Percentiles rank a stretch among this genome's conserved stretches.
phyloP scores from a whole-genome alignment of 2,888 invertebrate genomes.

The Tigriopus californicus region DNA sequence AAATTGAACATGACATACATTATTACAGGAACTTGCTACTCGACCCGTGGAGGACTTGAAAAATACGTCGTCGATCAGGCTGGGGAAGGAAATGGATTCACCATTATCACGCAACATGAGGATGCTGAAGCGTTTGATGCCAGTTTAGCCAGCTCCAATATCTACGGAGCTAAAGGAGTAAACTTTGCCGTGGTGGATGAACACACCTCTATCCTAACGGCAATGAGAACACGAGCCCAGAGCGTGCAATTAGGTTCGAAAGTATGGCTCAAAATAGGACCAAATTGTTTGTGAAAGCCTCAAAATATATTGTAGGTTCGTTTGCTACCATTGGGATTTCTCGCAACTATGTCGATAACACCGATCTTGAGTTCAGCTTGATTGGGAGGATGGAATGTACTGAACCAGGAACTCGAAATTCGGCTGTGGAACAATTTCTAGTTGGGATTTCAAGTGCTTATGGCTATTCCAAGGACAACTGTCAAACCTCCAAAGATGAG shows the following conservation, averaged over 20 bases:
- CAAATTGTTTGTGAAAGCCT: no score
- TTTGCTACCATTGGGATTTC: neutral
- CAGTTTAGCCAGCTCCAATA: neutral
- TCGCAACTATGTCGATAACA: neutral
- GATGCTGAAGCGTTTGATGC: neutral
- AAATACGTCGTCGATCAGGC: neutral
- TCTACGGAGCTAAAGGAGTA: neutral
- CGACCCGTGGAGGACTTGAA: neutral
- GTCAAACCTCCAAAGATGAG: neutral
- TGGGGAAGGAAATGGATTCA: neutral
- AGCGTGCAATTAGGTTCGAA: neutral
- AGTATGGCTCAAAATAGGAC: no score
- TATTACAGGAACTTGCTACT: neutral
- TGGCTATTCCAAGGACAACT: neutral
- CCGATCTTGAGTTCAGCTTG: neutral
- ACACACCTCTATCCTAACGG: neutral
- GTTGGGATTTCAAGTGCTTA: neutral
- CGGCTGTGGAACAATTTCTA: neutral
- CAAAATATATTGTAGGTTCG: neutral
- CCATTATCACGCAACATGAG: neutral
- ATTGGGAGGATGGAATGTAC: neutral
- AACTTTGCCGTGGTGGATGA: neutral
- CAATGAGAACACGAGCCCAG: neutral
- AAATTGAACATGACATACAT: no score
- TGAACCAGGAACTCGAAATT: neutral